Evolutionary conservation across 2,113 vertebrate species (phyloP).

Genomic region (Empidonax alnorum): DNA sequence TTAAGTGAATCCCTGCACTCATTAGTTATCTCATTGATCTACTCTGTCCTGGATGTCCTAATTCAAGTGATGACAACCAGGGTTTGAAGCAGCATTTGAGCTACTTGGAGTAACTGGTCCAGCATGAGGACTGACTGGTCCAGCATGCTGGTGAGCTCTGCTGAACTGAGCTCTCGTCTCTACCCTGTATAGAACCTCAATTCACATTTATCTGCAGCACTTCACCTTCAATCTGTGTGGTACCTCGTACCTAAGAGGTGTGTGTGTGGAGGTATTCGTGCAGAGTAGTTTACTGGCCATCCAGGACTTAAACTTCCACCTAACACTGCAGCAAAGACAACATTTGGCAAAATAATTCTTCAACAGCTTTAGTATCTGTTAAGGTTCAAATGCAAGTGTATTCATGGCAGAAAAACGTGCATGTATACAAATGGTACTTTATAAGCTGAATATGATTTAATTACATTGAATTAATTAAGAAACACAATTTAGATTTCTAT

Average conservation of each 20-base stretch:
- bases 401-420: background rate
- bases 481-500: background rate
- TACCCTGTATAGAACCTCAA: background rate
- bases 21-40: background rate
- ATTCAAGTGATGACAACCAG: background rate
- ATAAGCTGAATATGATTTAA: background rate
- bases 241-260: background rate
- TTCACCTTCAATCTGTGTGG: background rate
- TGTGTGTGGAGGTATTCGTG: background rate
- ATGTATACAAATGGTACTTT: background rate
- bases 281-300: background rate
- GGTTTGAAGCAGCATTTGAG: background rate
- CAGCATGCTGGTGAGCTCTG: background rate
- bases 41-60: background rate
- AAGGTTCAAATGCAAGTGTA: background rate
- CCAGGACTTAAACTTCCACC: background rate
- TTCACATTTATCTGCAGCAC: background rate
- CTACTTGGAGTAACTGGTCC: background rate
- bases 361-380: background rate
- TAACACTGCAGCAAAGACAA: background rate
- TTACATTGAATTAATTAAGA: background rate
- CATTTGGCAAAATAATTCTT: background rate
- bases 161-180: background rate
- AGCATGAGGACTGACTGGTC: background rate
- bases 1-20: background rate